These are phyloP conservation scores for Epizoanthus rinbou DNA, from an alignment of 92 coral and sea anemone species.

Conservation along the genomic window DNA sequence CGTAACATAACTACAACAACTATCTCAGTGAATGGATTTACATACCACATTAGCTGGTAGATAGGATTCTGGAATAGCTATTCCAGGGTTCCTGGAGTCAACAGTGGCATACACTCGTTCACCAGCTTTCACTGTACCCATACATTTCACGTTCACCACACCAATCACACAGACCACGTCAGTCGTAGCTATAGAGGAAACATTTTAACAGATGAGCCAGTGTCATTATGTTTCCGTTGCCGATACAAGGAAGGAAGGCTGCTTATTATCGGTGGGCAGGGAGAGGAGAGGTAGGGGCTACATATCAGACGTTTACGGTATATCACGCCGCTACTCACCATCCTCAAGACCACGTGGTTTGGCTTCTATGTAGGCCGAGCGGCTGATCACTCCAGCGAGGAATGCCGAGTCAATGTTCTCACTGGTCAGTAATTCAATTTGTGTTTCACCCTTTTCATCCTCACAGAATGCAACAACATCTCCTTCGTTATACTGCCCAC, in stretches of 20 bases:
- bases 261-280: no score
- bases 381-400: constrained; percentile 90
- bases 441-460: constrained; percentile 72
- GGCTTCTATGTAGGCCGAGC: constrained; percentile 92
- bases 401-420: constrained; percentile 71
- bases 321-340: constrained; percentile 40
- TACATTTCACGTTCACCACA: constrained; percentile 81
- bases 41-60: constrained; percentile 79
- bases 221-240: no score
- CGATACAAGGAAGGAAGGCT: no score
- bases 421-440: constrained; percentile 72
- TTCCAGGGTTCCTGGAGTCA: constrained; percentile 72
- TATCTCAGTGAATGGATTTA: neutral
- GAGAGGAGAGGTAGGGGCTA: no score
- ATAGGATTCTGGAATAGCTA: constrained; percentile 90
- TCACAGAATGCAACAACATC: constrained; percentile 91
- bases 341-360: constrained; percentile 57
- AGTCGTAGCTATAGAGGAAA: constrained; percentile 46
- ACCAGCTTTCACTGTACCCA: constrained; percentile 89
- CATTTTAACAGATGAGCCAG: neutral
- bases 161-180: constrained; percentile 98
- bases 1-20: no score
- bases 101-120: constrained; percentile 85
- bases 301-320: no score
- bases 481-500: constrained; percentile 85